phyloP scores from a whole-genome alignment of 2,113 vertebrate species.

The Miniopterus natalensis region DNA sequence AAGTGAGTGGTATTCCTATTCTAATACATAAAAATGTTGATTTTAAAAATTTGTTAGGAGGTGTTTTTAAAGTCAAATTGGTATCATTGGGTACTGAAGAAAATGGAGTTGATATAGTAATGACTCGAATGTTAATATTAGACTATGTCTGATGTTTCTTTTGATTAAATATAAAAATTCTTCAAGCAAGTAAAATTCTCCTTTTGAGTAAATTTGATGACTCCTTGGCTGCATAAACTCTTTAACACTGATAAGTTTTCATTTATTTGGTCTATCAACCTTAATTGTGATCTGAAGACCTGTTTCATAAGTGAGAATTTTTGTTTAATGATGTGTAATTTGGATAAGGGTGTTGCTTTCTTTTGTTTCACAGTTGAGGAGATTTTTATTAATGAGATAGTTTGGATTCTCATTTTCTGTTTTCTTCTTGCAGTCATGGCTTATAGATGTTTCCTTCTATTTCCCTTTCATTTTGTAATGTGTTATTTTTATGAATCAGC shows the following conservation, averaged over 20 bases:
- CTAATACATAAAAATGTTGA: not conserved
- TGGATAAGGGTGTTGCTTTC: not conserved
- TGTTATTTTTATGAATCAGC: not conserved
- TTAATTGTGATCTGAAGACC: not conserved
- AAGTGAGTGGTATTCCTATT: not conserved
- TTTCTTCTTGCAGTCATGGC: not conserved
- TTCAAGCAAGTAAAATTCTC: conserved; percentile 1
- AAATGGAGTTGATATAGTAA: not conserved
- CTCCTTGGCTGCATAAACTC: not conserved
- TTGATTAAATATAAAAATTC: not conserved
- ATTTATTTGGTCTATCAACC: not conserved
- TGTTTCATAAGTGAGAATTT: not conserved
- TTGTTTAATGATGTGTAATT: not conserved
- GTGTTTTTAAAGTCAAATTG: not conserved
- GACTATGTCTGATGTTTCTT: not conserved
- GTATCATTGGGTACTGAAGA: not conserved
- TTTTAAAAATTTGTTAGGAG: not conserved
- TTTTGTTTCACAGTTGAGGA: not conserved
- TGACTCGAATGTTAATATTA: not conserved
- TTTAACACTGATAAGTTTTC: not conserved
- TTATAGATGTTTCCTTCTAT: not conserved
- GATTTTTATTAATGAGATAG: not conserved
- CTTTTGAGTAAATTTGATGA: not conserved
- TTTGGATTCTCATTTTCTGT: not conserved
- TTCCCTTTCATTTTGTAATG: not conserved